Conservation (phyloP, 2,113 vertebrate genomes). For the Rutilus rutilus region DNA sequence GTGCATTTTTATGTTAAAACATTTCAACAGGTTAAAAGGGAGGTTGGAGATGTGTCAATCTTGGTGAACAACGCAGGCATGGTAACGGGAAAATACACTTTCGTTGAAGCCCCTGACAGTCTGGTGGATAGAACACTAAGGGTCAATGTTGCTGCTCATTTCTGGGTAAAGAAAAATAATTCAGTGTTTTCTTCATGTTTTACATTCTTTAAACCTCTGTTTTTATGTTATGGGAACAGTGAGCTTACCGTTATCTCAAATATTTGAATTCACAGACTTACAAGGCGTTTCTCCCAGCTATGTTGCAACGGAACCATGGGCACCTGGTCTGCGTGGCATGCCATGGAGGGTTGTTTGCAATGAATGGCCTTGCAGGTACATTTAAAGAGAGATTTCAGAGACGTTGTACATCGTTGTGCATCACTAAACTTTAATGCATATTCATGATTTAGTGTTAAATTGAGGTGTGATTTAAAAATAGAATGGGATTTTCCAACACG, state of each 20-base stretch:
- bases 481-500: background rate
- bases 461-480: background rate
- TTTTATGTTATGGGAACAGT: conserved; percentile 1
- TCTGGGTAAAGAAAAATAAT: conserved; percentile 44
- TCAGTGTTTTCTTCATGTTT: background rate
- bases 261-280: conserved; percentile 51
- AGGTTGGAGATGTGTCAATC: conserved; percentile 54
- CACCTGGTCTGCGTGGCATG: conserved; percentile 53
- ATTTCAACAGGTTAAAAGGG: conserved; percentile 47
- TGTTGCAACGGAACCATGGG: conserved; percentile 52
- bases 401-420: background rate
- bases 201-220: background rate
- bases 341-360: conserved; percentile 51
- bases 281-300: conserved; percentile 55
- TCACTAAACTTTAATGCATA: no score
- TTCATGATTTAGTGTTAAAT: background rate
- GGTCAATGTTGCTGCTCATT: conserved; percentile 55
- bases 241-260: conserved; percentile 18
- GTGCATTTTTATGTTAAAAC: background rate
- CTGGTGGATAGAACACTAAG: conserved; percentile 52
- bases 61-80: conserved; percentile 55
- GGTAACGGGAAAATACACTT: conserved; percentile 54
- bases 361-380: conserved; percentile 57
- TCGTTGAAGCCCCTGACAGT: conserved; percentile 51
- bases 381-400: background rate